Conservation (phyloP, 2,113 vertebrate genomes). For the Halcyon senegalensis region DNA sequence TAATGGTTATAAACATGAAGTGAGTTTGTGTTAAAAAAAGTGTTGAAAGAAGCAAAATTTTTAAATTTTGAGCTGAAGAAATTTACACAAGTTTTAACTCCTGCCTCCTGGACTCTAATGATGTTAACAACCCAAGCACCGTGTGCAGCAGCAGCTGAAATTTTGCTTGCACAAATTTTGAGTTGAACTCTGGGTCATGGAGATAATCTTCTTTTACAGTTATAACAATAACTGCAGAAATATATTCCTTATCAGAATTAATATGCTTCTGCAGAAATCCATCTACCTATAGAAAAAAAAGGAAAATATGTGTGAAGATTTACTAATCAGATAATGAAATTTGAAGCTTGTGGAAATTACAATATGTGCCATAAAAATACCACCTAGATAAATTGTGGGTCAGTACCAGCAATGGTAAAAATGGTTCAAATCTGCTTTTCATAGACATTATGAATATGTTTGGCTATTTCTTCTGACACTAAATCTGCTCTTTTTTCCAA, state of each 20-base stretch:
- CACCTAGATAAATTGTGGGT: background rate
- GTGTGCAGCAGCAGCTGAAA: conserved; percentile 71
- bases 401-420: background rate
- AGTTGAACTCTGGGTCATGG: conserved; percentile 80
- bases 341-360: background rate
- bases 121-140: conserved; percentile 81
- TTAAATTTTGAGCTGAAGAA: background rate
- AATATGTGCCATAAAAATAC: background rate
- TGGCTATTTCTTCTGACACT: background rate
- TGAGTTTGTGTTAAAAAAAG: background rate
- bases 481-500: background rate
- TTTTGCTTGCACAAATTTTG: conserved; percentile 80
- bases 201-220: conserved; percentile 78
- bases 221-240: conserved; percentile 73
- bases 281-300: conserved; percentile 63
- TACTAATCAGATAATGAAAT: background rate
- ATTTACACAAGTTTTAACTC: background rate
- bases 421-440: background rate
- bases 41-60: background rate
- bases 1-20: background rate
- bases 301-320: background rate
- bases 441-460: background rate
- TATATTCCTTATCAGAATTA: conserved; percentile 82
- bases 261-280: conserved; percentile 78
- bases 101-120: conserved; percentile 77